Evolutionary conservation across 2,113 vertebrate genomes (phyloP), one percentile per base, ranked within the genome.

Genomic region (Melanerpes formicivorus): DNA sequence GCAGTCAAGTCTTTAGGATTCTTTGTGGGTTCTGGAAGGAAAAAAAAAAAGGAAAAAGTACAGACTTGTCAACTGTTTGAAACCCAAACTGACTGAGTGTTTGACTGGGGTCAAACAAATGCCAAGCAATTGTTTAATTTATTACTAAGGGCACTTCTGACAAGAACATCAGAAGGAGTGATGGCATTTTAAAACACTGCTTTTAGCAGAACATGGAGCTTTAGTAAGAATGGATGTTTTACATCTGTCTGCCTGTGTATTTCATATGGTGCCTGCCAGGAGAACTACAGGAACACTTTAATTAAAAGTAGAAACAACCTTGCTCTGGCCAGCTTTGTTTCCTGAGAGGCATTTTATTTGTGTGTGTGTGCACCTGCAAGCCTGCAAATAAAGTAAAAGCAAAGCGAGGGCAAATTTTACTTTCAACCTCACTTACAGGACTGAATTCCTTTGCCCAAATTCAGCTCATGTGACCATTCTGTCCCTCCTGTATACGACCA

Each of bases 1-100:
- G 98, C 98, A 4, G 98, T 98, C 91, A 98, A 98, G 91, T 99
- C 98, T 84, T 98, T 99, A 92, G 98, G 92, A 19, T 85, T 94
- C 95, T 97, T 98, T 21, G 95, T 62, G 71, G 97, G 88, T 60
- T 98, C 99, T 99, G 97, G 17, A 87, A 32, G 19, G 27, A 27
- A 65, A 19, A 66, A 17, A 46, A 9, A 13, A 55, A 50, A 14
- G 42, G 34, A 9, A 80, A 74, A 81, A 73, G 58, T 46, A 77
- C 5, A 75, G 77, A 78, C 30, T 83, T 60, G 77, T 86, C 79
- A 95, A 67, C 27, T 80, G 34, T 80, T 88, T 92, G 70, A 63
- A 96, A 95, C 60, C 44, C 80, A 78, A 93, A 88, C 50, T 93
- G 86, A 90, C 52, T 74, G 26, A 58, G 70, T 30, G 26, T 80